A percentile compares a stretch with the other conserved stretches of the same genome.
These are phyloP conservation scores for Sminthurides aquaticus DNA, from an alignment of 2,888 invertebrate species.

Conservation along the genomic window DNA sequence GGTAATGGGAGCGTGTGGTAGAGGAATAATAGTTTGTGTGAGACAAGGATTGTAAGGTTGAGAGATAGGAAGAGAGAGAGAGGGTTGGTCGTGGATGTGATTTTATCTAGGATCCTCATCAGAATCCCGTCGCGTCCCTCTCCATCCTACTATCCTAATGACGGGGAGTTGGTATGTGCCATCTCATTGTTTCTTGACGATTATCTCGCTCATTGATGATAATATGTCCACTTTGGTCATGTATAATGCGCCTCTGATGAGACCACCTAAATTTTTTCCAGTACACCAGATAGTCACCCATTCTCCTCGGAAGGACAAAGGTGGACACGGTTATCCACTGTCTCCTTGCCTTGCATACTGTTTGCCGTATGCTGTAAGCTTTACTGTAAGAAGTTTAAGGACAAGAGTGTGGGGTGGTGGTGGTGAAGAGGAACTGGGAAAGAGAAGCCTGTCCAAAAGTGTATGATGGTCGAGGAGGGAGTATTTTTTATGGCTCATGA, in stretches of 20 bases:
- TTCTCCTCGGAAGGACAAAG: too few relatives aligned
- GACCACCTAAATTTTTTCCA: conserved; percentile 20
- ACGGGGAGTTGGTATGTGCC: conserved; percentile 5
- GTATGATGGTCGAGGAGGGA: not conserved
- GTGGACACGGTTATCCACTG: too few relatives aligned
- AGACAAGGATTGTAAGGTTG: not conserved
- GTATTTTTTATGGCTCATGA: conserved; percentile 22
- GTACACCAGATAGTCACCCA: not conserved
- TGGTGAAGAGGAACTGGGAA: too few relatives aligned
- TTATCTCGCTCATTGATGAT: conserved; percentile 2
- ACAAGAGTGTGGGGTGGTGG: too few relatives aligned
- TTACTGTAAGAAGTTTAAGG: too few relatives aligned
- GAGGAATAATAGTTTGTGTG: too few relatives aligned
- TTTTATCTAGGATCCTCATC: conserved; percentile 25
- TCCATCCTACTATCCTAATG: conserved; percentile 17
- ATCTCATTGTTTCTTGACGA: conserved; percentile 11
- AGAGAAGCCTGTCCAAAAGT: not conserved
- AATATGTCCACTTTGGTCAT: conserved; percentile 1
- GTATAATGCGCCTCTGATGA: conserved; percentile 10
- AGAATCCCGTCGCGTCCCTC: conserved; percentile 22
- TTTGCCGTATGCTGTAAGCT: too few relatives aligned
- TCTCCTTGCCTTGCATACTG: too few relatives aligned
- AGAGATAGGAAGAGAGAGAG: conserved; percentile 4
- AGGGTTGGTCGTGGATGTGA: not conserved
- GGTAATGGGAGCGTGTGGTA: too few relatives aligned